Evolutionary conservation across 35 echinoderm and acorn worm genomes (phyloP).

Genomic region (Stichopus chloronotus): DNA sequence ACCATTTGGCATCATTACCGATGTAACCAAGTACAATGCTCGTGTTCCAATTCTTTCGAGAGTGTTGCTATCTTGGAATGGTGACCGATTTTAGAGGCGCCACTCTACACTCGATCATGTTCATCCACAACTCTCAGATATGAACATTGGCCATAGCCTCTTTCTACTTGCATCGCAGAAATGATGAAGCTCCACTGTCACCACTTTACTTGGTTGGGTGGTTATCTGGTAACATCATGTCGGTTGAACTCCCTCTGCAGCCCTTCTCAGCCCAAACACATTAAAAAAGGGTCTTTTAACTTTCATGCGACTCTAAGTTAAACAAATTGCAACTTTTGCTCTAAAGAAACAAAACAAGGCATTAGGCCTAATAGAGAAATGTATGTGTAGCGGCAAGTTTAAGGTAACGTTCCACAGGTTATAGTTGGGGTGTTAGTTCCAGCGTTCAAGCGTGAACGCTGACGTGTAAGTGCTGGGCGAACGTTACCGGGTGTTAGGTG

Average conservation of each 20-base stretch:
- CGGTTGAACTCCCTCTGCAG: neutral
- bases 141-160: conserved; percentile 59
- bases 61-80: conserved; percentile 63
- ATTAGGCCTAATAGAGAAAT: neutral
- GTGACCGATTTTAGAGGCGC: conserved; percentile 57
- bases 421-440: too few relatives aligned
- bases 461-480: too few relatives aligned
- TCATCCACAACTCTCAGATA: conserved; percentile 62
- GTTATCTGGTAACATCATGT: conserved; percentile 49
- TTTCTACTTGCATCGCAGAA: conserved; percentile 75
- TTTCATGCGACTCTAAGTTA: neutral
- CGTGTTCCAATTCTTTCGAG: conserved; percentile 55
- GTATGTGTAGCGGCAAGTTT: too few relatives aligned
- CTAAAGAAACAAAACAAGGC: neutral
- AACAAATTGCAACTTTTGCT: neutral
- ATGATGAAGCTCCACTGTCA: conserved; percentile 64
- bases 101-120: conserved; percentile 29
- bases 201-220: neutral
- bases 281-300: neutral
- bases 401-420: too few relatives aligned
- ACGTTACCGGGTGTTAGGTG: too few relatives aligned
- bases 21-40: conserved; percentile 71
- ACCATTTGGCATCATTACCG: conserved; percentile 60
- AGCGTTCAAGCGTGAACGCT: too few relatives aligned
- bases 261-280: neutral